These are phyloP conservation scores for Sialis lutaria DNA, from an alignment of 2,888 invertebrate species.

Conservation along the genomic window DNA sequence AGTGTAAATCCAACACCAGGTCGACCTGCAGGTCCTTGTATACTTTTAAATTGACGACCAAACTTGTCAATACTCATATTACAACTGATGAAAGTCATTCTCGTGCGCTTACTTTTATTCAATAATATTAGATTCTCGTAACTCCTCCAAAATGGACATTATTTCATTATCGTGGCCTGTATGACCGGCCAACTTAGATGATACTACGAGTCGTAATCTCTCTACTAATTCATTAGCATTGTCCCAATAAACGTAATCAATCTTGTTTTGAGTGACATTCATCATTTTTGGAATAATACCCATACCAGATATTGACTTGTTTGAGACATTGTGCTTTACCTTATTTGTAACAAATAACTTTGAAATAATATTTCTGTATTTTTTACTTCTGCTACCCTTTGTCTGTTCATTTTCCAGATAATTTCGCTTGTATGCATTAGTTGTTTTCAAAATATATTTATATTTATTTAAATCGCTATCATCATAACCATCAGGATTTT, in stretches of 20 bases:
- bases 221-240: no score
- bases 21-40: not conserved
- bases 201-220: not conserved
- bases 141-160: not conserved
- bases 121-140: not conserved
- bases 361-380: not conserved
- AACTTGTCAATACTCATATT: not conserved
- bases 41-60: not conserved
- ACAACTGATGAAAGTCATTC: not conserved
- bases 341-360: not conserved
- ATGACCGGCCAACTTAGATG: not conserved
- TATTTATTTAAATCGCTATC: not conserved
- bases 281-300: no score
- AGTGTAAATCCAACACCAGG: not conserved
- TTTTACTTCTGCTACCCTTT: not conserved
- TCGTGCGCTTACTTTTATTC: not conserved
- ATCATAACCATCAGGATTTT: not conserved
- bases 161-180: not conserved
- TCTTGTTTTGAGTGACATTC: no score
- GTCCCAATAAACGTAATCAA: no score
- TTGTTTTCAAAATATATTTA: not conserved
- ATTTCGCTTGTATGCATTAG: not conserved
- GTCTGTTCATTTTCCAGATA: not conserved
- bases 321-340: no score
- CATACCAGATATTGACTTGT: no score